phyloP scores from a whole-genome alignment of 2,888 invertebrate genomes.

The Tipula helvola region DNA sequence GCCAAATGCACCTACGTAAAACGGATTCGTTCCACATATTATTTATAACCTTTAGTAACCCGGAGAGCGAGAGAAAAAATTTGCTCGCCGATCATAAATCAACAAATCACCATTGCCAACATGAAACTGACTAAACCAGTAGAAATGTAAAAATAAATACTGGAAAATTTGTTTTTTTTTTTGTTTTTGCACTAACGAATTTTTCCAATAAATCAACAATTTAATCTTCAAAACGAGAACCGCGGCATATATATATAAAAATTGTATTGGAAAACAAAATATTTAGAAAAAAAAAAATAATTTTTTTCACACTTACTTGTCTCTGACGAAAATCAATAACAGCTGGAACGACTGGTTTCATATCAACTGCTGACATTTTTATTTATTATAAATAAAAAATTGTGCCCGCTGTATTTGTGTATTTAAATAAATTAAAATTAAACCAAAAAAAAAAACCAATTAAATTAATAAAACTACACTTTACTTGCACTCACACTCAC shows the following conservation, averaged over 20 bases:
- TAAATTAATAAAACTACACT: background rate
- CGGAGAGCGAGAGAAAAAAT: background rate
- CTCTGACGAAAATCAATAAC: slow-evolving; percentile 22
- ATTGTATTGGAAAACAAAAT: background rate
- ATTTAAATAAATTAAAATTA: background rate
- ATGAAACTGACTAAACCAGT: background rate
- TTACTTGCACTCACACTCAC: background rate
- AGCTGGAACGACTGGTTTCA: slow-evolving; percentile 11
- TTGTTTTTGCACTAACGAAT: background rate
- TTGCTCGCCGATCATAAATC: background rate
- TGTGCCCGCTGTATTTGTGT: background rate
- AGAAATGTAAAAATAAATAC: background rate
- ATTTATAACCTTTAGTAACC: background rate
- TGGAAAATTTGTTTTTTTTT: background rate
- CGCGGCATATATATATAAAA: background rate
- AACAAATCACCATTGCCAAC: background rate
- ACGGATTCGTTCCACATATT: background rate
- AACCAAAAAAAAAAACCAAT: background rate
- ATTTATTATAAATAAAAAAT: background rate
- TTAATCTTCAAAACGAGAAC: background rate
- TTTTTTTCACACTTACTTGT: slow-evolving; percentile 18
- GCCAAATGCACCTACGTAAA: background rate
- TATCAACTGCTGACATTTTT: background rate
- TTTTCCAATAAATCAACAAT: background rate
- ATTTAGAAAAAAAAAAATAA: background rate